Evolutionary conservation across 2,797 vertebrate genomes (phyloP), one percentile per base, ranked within the genome.

Genomic region (Pipistrellus pipistrellus): DNA sequence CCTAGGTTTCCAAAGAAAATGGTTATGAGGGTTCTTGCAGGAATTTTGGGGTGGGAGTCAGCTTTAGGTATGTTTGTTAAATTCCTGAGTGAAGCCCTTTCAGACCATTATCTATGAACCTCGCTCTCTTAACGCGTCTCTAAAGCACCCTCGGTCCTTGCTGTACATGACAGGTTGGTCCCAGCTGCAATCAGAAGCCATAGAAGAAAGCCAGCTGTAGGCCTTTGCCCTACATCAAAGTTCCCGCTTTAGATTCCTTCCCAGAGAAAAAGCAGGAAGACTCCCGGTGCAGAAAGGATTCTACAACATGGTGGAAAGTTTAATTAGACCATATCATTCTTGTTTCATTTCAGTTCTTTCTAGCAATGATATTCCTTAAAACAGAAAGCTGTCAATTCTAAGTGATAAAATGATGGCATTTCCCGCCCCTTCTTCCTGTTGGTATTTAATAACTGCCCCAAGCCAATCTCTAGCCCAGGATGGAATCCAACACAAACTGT

Each of bases 311-410:
- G 51, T n/a, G 83, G n/a, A 17, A 8, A 13, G 32, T 92, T 83
- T 76, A 81, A 81, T 78, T 64, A 48, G 46, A 86, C 82, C 35
- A 18, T 10, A 27, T 25, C 21, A 25, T n/a, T n/a, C 15, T 59
- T 62, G 62, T 27, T 95, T 78, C 30, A 41, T 73, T 94, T 82
- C 87, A 71, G 18, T 90, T 94, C 77, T 69, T 30, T 32, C 25
- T 53, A n/a, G 66, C 72, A 20, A 27, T 32, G 25, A 25, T 41
- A 48, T 62, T 82, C 27, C 72, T 93, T 80, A 73, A 93, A 85
- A 94, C 38, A 77, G 64, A 76, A 90, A 92, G 77, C 27, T 86
- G 55, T 85, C 71, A 72, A 90, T 86, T 93, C 32, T 53, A 51
- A 92, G 20, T 51, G 72, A 30, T 75, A 20, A 59, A 84, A 89